Percentiles rank a stretch among this genome's conserved stretches.
phyloP scores from a whole-genome alignment of 2,888 invertebrate genomes.

The Nomada goodeniana region DNA sequence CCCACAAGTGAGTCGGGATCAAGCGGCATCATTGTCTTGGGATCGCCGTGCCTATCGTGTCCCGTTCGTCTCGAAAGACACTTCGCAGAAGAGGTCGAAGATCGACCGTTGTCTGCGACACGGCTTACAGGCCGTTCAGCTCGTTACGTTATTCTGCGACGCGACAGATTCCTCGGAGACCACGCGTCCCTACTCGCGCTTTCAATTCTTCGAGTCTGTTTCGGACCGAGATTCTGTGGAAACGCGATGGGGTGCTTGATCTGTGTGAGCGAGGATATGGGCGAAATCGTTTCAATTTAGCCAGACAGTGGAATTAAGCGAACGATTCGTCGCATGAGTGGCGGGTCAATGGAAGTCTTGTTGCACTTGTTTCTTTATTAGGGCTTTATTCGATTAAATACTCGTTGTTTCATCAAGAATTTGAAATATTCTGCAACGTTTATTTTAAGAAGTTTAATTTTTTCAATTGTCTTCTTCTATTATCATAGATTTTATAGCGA shows the following conservation, averaged over 20 bases:
- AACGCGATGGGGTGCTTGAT: background rate
- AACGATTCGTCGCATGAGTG: no score
- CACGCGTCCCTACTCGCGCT: background rate
- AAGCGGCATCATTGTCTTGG: conserved; percentile 65
- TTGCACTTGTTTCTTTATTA: no score
- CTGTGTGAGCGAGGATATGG: background rate
- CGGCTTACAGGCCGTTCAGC: conserved; percentile 32
- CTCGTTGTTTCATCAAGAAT: no score
- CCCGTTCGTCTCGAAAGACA: conserved; percentile 59
- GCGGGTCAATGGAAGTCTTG: no score
- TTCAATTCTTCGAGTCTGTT: background rate
- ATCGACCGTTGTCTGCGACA: conserved; percentile 59
- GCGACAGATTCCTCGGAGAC: background rate
- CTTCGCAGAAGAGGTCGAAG: conserved; percentile 64
- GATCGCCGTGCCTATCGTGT: conserved; percentile 42
- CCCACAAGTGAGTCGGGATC: conserved; percentile 46
- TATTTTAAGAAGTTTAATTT: no score
- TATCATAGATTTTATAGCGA: no score
- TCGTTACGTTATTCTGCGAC: conserved; percentile 27
- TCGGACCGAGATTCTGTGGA: background rate
- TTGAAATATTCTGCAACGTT: no score
- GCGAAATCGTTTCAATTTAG: no score
- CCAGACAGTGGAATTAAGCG: no score
- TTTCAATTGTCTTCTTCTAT: no score
- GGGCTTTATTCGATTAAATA: no score